Conservation (phyloP, 1,140 invertebrate genomes). For the Zophobas atratus region DNA sequence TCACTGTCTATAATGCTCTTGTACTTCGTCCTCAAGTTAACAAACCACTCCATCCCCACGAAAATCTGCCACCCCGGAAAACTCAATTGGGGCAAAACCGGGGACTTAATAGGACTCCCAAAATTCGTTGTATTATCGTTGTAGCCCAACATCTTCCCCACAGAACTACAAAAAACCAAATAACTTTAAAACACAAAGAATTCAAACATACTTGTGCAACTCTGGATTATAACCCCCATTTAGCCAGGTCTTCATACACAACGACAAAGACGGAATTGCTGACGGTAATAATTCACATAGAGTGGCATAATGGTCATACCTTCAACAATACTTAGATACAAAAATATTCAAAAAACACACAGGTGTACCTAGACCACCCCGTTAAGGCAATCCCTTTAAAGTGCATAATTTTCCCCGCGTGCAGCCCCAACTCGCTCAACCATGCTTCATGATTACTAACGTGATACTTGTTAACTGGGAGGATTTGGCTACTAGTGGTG, state of each 20-base stretch:
- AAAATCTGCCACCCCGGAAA: conserved; percentile 77
- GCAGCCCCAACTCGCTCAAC: conserved; percentile 71
- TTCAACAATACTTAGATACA: conserved; percentile 63
- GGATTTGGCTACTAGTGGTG: conserved; percentile 65
- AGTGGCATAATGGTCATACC: conserved; percentile 92
- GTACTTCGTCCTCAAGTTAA: conserved; percentile 72
- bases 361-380: conserved; percentile 78
- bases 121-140: conserved; percentile 66
- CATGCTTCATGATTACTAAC: conserved; percentile 80
- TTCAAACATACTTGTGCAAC: conserved; percentile 66
- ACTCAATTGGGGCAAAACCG: conserved; percentile 70
- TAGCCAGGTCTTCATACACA: conserved; percentile 74
- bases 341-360: not conserved
- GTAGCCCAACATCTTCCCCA: conserved; percentile 71
- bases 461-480: conserved; percentile 75
- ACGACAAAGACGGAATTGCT: conserved; percentile 79
- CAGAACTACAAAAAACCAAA: conserved; percentile 54
- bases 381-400: conserved; percentile 78
- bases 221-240: conserved; percentile 70
- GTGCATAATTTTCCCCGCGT: conserved; percentile 71
- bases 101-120: conserved; percentile 63
- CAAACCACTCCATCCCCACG: conserved; percentile 73
- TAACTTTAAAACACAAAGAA: not conserved
- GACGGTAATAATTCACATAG: conserved; percentile 88
- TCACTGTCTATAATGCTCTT: conserved; percentile 73